Percentiles rank a stretch among this genome's conserved stretches.
Conservation (phyloP, 2,797 vertebrate species). For the Notoglanidium macrostoma region DNA sequence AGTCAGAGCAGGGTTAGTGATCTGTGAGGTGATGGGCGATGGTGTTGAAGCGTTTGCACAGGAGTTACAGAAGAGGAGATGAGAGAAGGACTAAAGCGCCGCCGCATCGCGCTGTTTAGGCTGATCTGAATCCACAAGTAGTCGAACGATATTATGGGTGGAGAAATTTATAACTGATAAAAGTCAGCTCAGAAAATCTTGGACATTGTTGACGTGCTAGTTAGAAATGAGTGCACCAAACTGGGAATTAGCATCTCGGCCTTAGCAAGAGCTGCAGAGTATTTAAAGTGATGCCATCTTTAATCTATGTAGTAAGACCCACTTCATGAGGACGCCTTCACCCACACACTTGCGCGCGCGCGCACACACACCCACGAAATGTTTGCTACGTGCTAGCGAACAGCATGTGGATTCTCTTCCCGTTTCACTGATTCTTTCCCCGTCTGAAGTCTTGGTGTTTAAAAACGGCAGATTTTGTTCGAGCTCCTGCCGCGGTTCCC, state of each 20-base stretch:
- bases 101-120: background rate
- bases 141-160: background rate
- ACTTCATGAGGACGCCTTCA: background rate
- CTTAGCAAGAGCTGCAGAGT: background rate
- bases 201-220: too few species aligned
- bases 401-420: slow-evolving; percentile 23
- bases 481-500: too few species aligned
- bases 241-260: background rate
- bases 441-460: background rate
- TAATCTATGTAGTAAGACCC: background rate
- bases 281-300: background rate
- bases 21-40: background rate
- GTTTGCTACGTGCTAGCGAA: background rate
- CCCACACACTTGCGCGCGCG: background rate
- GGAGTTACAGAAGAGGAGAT: background rate
- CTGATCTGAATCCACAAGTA: background rate
- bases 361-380: background rate
- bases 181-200: too few species aligned
- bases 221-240: background rate
- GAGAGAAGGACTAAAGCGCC: background rate
- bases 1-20: background rate
- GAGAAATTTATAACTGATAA: background rate
- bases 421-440: slow-evolving; percentile 2
- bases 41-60: background rate
- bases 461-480: background rate